Percentiles rank a stretch among this genome's conserved stretches.
Evolutionary conservation across 2,888 invertebrate genomes (phyloP).

Genomic region (Xestia c-nigrum): DNA sequence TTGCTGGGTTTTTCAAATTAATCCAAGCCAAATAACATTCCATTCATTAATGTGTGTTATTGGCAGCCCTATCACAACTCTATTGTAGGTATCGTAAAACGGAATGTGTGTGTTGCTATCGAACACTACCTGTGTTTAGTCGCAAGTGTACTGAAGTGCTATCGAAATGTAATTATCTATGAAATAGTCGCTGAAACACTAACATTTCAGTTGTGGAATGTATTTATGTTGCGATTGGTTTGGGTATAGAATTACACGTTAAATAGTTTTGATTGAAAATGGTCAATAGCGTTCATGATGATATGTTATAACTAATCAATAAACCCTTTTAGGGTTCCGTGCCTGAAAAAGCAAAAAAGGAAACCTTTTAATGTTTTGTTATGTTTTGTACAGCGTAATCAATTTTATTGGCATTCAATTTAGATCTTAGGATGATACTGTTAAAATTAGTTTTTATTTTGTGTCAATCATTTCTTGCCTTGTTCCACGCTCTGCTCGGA

Average conservation of each 20-base stretch:
- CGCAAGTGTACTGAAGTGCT: constrained; percentile 54
- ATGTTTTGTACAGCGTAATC: background rate
- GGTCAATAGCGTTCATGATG: background rate
- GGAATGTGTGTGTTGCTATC: constrained; percentile 46
- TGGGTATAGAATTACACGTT: background rate
- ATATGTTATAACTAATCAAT: background rate
- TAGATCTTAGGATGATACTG: background rate
- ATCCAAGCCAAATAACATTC: background rate
- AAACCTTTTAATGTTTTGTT: background rate
- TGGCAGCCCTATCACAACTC: constrained; percentile 44
- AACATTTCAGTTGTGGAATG: constrained; percentile 14
- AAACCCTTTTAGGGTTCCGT: no score
- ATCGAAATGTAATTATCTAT: constrained; percentile 53
- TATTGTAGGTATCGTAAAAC: constrained; percentile 47
- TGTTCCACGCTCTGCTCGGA: background rate
- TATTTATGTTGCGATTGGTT: constrained; percentile 12
- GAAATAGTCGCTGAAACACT: constrained; percentile 35
- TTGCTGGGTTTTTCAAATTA: background rate
- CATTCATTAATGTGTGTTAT: background rate
- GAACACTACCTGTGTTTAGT: constrained; percentile 48
- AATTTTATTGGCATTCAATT: background rate
- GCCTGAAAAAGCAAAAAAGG: no score
- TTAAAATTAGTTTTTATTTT: background rate
- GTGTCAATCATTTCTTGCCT: background rate
- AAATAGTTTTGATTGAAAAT: background rate